These are phyloP conservation scores for Dromococcyx pavoninus DNA, from an alignment of 2,797 vertebrate genomes.

Conservation along the genomic window DNA sequence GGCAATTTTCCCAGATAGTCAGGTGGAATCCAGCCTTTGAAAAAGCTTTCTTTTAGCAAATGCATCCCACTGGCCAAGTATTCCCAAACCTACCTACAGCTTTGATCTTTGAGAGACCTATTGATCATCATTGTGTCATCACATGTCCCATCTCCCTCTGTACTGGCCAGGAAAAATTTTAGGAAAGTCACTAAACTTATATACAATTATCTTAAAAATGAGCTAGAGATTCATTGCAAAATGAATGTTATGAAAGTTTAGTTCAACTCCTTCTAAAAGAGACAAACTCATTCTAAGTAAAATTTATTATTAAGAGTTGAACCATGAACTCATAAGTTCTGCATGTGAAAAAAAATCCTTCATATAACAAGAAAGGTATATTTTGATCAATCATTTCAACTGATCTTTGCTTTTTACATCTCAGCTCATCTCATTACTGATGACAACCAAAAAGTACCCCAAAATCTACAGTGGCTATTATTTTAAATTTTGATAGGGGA, in stretches of 20 bases:
- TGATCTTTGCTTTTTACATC: background rate
- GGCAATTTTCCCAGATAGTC: background rate
- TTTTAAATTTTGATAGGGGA: background rate
- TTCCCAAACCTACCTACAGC: constrained; percentile 10
- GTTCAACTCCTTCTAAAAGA: background rate
- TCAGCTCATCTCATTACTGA: background rate
- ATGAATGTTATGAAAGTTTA: background rate
- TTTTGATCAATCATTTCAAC: background rate
- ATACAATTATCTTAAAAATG: background rate
- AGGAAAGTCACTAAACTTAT: background rate
- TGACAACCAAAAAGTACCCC: background rate
- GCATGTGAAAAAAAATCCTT: background rate
- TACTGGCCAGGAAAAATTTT: background rate
- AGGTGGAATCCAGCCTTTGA: constrained; percentile 3
- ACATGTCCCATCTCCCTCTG: background rate
- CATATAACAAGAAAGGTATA: background rate
- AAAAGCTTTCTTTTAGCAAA: background rate
- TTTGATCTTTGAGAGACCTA: background rate
- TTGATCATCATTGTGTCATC: background rate
- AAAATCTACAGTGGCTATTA: background rate
- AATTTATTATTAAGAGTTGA: background rate
- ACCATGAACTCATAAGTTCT: accelerated
- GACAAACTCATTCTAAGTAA: background rate
- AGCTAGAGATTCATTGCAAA: background rate
- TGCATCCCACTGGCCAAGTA: background rate